Evolutionary conservation across 2,113 vertebrate species (phyloP), one percentile per base, ranked within the genome.

Genomic region (Xiphophorus couchianus): DNA sequence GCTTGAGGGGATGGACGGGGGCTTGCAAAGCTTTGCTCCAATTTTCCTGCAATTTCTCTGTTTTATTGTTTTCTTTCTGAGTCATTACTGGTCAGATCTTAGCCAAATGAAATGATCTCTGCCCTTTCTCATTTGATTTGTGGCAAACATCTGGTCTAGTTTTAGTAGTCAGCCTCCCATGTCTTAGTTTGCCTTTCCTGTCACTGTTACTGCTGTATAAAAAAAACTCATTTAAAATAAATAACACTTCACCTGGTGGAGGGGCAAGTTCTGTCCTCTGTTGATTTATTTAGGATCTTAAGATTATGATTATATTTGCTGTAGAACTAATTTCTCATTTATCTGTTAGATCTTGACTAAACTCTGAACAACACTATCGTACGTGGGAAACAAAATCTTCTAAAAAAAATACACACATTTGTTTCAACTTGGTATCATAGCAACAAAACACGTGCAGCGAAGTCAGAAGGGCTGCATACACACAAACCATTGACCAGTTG

Each of bases 81-180:
- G 30, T 28, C 58, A 68, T 78, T 82, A 83, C 44, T 70, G 61
- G 73, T 73, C 74, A 44, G 29, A 71, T 65, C 73, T 88, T 84
- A 72, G 62, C 64, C 81, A 82, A 86, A 90, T 83, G 29, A 89
- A 80, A 87, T 70, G 0, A 71, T 86, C 71, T 62, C 66, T 81
- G 60, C 39, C 37, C 69, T 33, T 74, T 80, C 54, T 78, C 19
- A n/a, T 33, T 73, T 17, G 77, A 86, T 80, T 37, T 30, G 81
- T 71, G 76, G 75, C 83, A 39, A 77, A 80, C 71, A 65, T 74
- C 73, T 28, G 15, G 28, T 83, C 88, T 91, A 89, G 88, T 90
- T 90, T 85, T 88, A 88, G 91, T 75, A 76, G 70, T 67, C 71
- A 44, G 64, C 3, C 81, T 82, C 84, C 70, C 60, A 69, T 78